Evolutionary conservation across 1,140 invertebrate genomes (phyloP).

Genomic region (Drosophila azteca): DNA sequence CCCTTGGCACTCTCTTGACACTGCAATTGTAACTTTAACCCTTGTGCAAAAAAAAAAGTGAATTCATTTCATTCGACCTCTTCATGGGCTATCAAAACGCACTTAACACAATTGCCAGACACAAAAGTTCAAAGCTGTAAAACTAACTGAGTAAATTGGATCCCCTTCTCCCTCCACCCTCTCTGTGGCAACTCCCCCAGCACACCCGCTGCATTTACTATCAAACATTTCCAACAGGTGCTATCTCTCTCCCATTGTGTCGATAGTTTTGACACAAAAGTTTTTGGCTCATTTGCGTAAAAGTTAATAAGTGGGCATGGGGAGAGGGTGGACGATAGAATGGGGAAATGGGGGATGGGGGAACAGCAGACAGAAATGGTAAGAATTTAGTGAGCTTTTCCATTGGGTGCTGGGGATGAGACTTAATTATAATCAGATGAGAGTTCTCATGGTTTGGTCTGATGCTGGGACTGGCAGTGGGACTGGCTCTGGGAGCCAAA

Average conservation of each 20-base stretch:
- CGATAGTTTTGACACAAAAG: slow-evolving; percentile 70
- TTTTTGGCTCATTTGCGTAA: slow-evolving; percentile 74
- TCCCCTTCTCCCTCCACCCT: neutral
- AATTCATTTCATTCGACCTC: slow-evolving; percentile 34
- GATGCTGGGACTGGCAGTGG: neutral
- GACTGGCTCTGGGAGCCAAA: slow-evolving; percentile 21
- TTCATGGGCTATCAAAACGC: slow-evolving; percentile 72
- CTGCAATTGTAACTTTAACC: slow-evolving; percentile 9
- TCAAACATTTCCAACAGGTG: slow-evolving; percentile 54
- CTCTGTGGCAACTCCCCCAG: neutral
- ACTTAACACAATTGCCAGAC: slow-evolving; percentile 76
- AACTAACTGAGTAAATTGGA: slow-evolving; percentile 65
- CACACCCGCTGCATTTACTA: neutral
- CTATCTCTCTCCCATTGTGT: slow-evolving; percentile 36
- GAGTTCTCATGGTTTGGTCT: slow-evolving; percentile 6
- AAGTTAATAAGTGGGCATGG: slow-evolving; percentile 36
- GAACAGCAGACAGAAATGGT: slow-evolving; percentile 1
- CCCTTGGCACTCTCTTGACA: neutral
- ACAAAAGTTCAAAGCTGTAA: slow-evolving; percentile 75
- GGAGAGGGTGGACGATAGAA: neutral
- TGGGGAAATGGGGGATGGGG: slow-evolving; percentile 2
- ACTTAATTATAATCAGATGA: slow-evolving; percentile 18
- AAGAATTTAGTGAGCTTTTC: no score
- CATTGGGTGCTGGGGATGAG: neutral
- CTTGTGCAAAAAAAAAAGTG: slow-evolving; percentile 16